Conservation (phyloP, 2,113 vertebrate genomes). For the Eublepharis macularius region DNA sequence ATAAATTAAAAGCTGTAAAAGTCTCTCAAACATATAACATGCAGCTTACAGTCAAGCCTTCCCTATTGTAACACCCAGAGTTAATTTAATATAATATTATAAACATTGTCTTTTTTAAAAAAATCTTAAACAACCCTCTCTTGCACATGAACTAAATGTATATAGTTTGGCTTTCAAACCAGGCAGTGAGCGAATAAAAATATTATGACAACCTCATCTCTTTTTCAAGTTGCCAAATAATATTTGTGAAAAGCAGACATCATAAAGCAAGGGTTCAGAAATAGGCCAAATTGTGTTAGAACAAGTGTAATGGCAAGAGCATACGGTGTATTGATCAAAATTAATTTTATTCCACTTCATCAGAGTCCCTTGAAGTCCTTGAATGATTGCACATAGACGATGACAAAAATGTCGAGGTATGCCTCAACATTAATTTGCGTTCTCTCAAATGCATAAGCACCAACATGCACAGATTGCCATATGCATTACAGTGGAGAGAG, state of each 20-base stretch:
- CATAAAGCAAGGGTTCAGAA: background rate
- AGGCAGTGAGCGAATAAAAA: slow-evolving; percentile 5
- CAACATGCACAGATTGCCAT: background rate
- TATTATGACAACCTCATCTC: background rate
- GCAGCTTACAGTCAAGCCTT: slow-evolving; percentile 81
- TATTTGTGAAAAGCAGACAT: background rate
- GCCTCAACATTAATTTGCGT: background rate
- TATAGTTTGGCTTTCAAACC: slow-evolving; percentile 40
- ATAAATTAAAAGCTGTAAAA: slow-evolving; percentile 86
- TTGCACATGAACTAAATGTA: slow-evolving; percentile 61
- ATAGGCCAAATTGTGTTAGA: background rate
- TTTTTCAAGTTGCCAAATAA: background rate
- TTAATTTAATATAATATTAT: slow-evolving; percentile 76
- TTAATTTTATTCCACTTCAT: background rate
- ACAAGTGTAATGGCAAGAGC: background rate
- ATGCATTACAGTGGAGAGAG: background rate
- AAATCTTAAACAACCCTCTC: slow-evolving; percentile 60
- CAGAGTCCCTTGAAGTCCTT: background rate
- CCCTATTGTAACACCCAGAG: slow-evolving; percentile 69
- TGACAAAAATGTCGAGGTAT: background rate
- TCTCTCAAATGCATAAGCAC: background rate
- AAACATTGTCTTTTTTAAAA: slow-evolving; percentile 67
- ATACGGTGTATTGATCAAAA: background rate
- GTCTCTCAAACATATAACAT: slow-evolving; percentile 74
- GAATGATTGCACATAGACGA: background rate